These are phyloP conservation scores for Zaprionus ghesquierei DNA, from an alignment of 1,140 invertebrate species.

Conservation along the genomic window DNA sequence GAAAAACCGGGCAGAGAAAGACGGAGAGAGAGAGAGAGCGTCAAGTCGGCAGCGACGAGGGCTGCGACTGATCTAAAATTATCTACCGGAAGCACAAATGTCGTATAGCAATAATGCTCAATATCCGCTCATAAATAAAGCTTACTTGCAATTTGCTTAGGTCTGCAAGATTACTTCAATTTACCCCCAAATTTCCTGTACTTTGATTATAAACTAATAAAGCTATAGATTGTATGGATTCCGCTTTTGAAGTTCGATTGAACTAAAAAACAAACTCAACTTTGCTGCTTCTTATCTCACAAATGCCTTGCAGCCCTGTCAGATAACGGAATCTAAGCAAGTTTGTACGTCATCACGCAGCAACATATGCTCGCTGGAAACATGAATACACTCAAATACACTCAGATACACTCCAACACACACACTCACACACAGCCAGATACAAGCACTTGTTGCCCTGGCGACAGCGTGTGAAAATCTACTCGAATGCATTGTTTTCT, in stretches of 20 bases:
- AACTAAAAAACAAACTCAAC: too few relatives aligned
- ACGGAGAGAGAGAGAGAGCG: not conserved
- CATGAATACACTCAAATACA: conserved; percentile 19
- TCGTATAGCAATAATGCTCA: not conserved
- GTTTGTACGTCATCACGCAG: conserved; percentile 25
- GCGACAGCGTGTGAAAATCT: conserved; percentile 68
- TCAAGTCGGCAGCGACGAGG: not conserved
- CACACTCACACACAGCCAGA: not conserved
- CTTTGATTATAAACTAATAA: not conserved
- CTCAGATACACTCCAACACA: not conserved
- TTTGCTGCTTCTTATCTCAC: not conserved
- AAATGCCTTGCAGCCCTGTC: conserved; percentile 6
- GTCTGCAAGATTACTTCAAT: too few relatives aligned
- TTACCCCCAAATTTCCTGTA: too few relatives aligned
- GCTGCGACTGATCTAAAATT: not conserved
- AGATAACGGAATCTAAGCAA: conserved; percentile 19
- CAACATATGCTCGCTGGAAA: conserved; percentile 3
- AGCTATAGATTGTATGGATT: not conserved
- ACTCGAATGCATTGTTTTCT: conserved; percentile 53
- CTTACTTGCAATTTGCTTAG: too few relatives aligned
- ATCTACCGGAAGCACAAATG: not conserved
- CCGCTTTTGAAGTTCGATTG: not conserved
- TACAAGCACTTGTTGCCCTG: conserved; percentile 33
- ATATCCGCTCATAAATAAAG: not conserved
- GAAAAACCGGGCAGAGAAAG: conserved; percentile 6